Conservation (phyloP, 2,797 vertebrate species). For the Xenentodon cancila region DNA sequence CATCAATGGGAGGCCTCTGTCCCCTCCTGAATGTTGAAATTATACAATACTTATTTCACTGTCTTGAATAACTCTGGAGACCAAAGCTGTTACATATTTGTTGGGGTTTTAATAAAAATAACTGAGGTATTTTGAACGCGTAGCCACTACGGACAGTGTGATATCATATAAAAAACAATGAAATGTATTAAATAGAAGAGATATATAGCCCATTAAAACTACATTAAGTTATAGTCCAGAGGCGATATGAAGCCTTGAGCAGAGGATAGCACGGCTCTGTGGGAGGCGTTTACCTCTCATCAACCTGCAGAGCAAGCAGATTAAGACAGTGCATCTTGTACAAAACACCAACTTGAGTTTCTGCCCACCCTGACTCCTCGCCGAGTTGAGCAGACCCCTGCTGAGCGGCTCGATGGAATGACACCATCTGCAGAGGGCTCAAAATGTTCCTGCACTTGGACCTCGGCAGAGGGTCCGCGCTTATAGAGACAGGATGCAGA, state of each 20-base stretch:
- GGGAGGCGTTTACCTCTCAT: slow-evolving; percentile 36
- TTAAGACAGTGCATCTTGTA: slow-evolving; percentile 48
- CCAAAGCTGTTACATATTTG: too few relatives aligned
- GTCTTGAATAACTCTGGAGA: too few relatives aligned
- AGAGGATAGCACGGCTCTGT: slow-evolving; percentile 24
- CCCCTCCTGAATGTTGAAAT: not conserved
- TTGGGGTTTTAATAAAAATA: too few relatives aligned
- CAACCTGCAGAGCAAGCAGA: slow-evolving; percentile 28
- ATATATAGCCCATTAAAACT: slow-evolving; percentile 1
- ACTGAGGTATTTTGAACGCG: too few relatives aligned
- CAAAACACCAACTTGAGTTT: slow-evolving; percentile 31
- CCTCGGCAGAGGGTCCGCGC: slow-evolving; percentile 46
- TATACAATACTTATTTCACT: too few relatives aligned
- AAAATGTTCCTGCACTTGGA: slow-evolving; percentile 49
- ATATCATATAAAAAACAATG: too few relatives aligned
- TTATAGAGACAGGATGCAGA: slow-evolving; percentile 51
- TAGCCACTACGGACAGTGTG: too few relatives aligned
- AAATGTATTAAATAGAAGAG: too few relatives aligned
- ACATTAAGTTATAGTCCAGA: slow-evolving; percentile 12
- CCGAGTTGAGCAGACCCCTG: slow-evolving; percentile 54
- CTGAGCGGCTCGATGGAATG: slow-evolving; percentile 43
- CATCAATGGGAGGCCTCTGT: not conserved
- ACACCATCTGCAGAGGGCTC: slow-evolving; percentile 57
- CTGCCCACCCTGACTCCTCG: slow-evolving; percentile 39
- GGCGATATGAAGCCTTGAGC: slow-evolving; percentile 7